Conservation (phyloP, 2,113 vertebrate species). For the Gallinago undulata region DNA sequence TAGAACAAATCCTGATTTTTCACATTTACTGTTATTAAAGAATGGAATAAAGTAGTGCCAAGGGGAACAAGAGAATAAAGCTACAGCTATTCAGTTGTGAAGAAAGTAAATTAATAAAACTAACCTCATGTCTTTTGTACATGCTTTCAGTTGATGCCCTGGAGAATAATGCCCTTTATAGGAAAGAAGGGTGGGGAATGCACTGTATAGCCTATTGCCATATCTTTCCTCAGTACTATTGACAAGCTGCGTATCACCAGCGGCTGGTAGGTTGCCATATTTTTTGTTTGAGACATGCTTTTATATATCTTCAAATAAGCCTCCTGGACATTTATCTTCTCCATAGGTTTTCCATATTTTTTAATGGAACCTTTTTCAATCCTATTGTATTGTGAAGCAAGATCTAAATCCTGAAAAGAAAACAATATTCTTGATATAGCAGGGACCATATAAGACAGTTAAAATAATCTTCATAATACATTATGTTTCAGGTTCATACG, state of each 20-base stretch:
- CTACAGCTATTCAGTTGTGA: conserved; percentile 75
- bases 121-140: conserved; percentile 74
- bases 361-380: conserved; percentile 5
- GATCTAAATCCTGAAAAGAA: neutral
- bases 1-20: conserved; percentile 77
- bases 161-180: conserved; percentile 65
- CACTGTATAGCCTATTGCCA: neutral
- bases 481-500: neutral
- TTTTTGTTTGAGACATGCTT: neutral
- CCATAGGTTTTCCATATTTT: neutral
- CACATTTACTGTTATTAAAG: conserved; percentile 79
- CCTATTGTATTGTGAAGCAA: neutral
- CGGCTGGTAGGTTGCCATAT: neutral
- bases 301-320: neutral
- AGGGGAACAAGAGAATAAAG: conserved; percentile 72
- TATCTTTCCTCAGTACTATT: neutral
- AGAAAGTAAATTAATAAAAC: conserved; percentile 82
- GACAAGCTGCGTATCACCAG: neutral
- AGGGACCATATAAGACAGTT: neutral
- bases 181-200: neutral
- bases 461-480: neutral
- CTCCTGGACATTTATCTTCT: neutral
- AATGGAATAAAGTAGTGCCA: conserved; percentile 73
- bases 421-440: neutral
- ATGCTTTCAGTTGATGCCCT: conserved; percentile 61